Base-by-base conservation (phyloP, 2,113 vertebrate genomes). In the Oostethus manadensis region DNA sequence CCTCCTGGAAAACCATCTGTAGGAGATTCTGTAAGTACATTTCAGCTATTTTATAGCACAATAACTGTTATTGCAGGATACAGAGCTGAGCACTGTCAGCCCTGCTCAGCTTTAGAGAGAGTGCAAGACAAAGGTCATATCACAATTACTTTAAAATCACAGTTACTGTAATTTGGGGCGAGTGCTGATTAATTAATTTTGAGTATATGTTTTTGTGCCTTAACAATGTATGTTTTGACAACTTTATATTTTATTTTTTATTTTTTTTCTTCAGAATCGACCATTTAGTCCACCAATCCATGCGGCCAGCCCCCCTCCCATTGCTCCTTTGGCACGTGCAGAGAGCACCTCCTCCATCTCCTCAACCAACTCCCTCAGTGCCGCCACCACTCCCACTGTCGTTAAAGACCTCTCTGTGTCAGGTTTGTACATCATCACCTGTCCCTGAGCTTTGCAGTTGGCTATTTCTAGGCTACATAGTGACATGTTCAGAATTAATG, bases 311-410 rank as follows among this genome's bases (percentile, higher is more conserved):
- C 97, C 96, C 66, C 96, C 97, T 77, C 94, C 94, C n/a, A 80
- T 93, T 58, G 97, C 96, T 50, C 96, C 97, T 3, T 73, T 99
- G 86, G 97, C 96, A 9, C 92, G 96, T 43, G 95, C 97, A 16
- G 97, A 99, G 80, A 99, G 97, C 86, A 98, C 94, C 29, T 98
- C 97, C 71, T 99, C 97, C 73, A 97, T 99, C 50, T 98, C 96
- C 23, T 98, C 97, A 56, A 96, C 94, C 85, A 99, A 97, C 65
- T 99, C 97, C 66, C 69, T 98, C 91, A 99, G 95, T 0, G 94
- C 97, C 18, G 94, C 97, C 83, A 98, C 94, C 70, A 99, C 96
- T 51, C 97, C 97, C 60, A 99, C 95, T 15, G 93, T 98, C 44
- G 91, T 92, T 92, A 98, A 97, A 92, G 88, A 90, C 73, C 87